phyloP scores from a whole-genome alignment of 2,797 vertebrate species.

The Dicrostonyx torquatus region DNA sequence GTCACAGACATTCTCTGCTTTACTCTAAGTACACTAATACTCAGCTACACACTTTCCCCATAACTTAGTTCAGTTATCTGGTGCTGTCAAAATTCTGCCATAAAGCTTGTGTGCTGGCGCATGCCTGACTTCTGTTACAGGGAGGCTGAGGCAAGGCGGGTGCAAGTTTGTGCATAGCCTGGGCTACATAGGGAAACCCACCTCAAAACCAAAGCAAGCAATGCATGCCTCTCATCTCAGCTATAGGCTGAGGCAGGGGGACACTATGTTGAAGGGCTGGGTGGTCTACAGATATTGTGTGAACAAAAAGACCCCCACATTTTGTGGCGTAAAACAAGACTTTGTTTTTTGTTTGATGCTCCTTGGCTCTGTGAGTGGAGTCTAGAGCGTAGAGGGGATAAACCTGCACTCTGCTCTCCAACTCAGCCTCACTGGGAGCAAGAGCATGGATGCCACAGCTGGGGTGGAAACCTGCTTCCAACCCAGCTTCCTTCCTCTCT shows the following conservation, averaged over 20 bases:
- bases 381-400: slow-evolving; percentile 19
- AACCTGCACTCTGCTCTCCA: not conserved
- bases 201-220: not conserved
- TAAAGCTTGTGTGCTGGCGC: not conserved
- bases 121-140: not conserved
- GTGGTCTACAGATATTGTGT: not conserved
- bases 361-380: not conserved
- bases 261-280: no score
- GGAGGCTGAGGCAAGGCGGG: not conserved
- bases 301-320: not conserved
- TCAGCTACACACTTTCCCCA: not conserved
- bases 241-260: not conserved
- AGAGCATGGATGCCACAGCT: not conserved
- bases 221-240: not conserved
- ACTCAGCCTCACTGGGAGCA: not conserved
- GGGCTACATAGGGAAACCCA: not conserved
- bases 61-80: not conserved
- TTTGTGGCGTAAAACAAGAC: not conserved
- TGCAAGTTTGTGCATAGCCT: not conserved
- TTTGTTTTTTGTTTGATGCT: not conserved
- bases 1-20: not conserved
- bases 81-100: not conserved
- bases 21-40: not conserved
- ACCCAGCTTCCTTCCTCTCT: not conserved
- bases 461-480: not conserved